Percentiles rank a stretch among this genome's conserved stretches.
Conservation (phyloP, 1,140 invertebrate genomes). For the Zaprionus kolodkinae region DNA sequence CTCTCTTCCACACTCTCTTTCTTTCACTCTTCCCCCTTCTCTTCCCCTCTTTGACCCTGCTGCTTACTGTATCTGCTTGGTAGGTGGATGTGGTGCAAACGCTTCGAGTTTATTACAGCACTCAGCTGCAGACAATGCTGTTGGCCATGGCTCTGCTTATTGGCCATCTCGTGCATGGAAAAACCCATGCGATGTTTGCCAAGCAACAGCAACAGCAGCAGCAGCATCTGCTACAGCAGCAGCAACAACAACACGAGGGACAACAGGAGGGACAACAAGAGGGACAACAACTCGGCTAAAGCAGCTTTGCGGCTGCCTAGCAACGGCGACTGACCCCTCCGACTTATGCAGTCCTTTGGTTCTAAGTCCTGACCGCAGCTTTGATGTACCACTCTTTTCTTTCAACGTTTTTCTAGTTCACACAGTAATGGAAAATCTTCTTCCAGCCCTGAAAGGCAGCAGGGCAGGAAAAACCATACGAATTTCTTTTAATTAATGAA, state of each 20-base stretch:
- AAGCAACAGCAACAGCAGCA: conserved; percentile 6
- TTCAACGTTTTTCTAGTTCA: not conserved
- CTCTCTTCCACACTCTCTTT: not conserved
- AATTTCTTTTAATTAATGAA: too few relatives aligned
- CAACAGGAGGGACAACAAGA: not conserved
- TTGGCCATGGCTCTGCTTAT: conserved; percentile 50
- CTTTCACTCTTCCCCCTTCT: too few relatives aligned
- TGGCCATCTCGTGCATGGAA: conserved; percentile 37
- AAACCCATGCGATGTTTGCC: conserved; percentile 37
- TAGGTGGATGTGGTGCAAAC: conserved; percentile 35
- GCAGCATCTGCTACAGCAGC: conserved; percentile 6
- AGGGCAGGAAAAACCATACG: not conserved
- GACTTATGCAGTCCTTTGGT: conserved; percentile 42
- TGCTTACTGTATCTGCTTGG: not conserved
- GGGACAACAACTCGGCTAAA: conserved; percentile 31
- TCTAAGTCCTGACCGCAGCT: conserved; percentile 38
- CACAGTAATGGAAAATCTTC: not conserved
- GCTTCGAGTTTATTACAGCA: conserved; percentile 69
- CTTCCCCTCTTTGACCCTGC: too few relatives aligned
- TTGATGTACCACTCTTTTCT: conserved; percentile 25
- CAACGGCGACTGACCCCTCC: conserved; percentile 20
- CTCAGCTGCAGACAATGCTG: conserved; percentile 58
- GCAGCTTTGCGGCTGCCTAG: conserved; percentile 45
- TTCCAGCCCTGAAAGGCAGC: not conserved
- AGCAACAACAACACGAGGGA: conserved; percentile 5